phyloP scores from a whole-genome alignment of 1,140 invertebrate genomes.

The Drosophila novamexicana region DNA sequence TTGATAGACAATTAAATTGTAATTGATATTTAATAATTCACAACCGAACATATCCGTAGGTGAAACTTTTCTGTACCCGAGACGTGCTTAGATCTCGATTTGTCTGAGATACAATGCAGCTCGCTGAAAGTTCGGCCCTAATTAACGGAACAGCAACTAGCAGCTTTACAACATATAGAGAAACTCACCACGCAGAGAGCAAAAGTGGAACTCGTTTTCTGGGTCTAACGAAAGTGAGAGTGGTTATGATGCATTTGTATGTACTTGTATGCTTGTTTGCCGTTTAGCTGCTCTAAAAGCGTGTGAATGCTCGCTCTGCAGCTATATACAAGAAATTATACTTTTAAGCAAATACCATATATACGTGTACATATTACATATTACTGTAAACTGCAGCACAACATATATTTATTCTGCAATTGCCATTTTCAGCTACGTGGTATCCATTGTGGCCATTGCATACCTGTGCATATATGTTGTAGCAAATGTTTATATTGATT shows the following conservation, averaged over 20 bases:
- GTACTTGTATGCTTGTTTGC: no score
- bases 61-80: conserved; percentile 61
- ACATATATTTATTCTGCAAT: no score
- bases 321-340: no score
- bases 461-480: no score
- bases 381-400: no score
- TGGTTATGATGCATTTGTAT: conserved; percentile 15
- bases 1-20: conserved; percentile 7
- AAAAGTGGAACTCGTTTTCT: conserved; percentile 66
- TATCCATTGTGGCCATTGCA: no score
- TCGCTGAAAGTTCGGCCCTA: conserved; percentile 54
- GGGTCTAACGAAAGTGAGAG: conserved; percentile 66
- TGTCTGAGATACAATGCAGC: conserved; percentile 54
- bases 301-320: no score
- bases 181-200: conserved; percentile 67
- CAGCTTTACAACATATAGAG: conserved; percentile 59
- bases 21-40: conserved; percentile 31
- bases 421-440: no score
- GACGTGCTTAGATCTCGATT: conserved; percentile 56
- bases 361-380: no score
- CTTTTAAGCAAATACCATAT: no score
- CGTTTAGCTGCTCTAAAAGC: no score
- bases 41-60: conserved; percentile 58
- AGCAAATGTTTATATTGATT: no score
- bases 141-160: conserved; percentile 55